Conservation (phyloP, 2,888 invertebrate species). For the Tiliacea citrago region DNA sequence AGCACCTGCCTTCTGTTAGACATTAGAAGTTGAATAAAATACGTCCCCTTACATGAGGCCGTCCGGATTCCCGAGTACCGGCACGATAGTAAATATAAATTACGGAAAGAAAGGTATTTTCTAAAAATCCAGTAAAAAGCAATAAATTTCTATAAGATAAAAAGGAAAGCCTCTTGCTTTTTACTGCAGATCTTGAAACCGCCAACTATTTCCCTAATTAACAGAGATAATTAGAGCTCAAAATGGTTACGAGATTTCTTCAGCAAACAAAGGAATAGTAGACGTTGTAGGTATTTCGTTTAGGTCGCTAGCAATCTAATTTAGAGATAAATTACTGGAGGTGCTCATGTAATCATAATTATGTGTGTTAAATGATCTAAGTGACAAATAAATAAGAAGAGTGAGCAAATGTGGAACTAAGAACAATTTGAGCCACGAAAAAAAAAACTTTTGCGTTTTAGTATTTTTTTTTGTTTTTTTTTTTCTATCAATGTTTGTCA, state of each 20-base stretch:
- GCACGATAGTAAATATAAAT: slow-evolving; percentile 48
- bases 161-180: slow-evolving; percentile 9
- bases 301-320: slow-evolving; percentile 14
- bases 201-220: slow-evolving; percentile 46
- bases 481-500: slow-evolving; percentile 24
- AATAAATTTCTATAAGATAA: slow-evolving; percentile 1
- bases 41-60: slow-evolving; percentile 44
- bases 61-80: slow-evolving; percentile 13
- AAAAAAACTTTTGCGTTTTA: background rate
- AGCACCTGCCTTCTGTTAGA: slow-evolving; percentile 81
- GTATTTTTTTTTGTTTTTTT: slow-evolving; percentile 3
- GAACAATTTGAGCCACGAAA: background rate
- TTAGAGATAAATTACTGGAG: slow-evolving; percentile 4
- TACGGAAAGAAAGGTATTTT: slow-evolving; percentile 19
- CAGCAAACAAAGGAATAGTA: slow-evolving; percentile 5
- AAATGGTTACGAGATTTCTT: slow-evolving; percentile 40
- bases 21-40: slow-evolving; percentile 72
- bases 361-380: background rate
- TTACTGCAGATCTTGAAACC: background rate
- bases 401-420: background rate
- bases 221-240: slow-evolving; percentile 44
- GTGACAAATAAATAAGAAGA: background rate
- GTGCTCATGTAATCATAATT: slow-evolving; percentile 12
- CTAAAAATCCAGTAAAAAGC: background rate
- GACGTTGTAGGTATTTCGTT: slow-evolving; percentile 15